A percentile compares a stretch with the other conserved stretches of the same genome.
Conservation (phyloP, 2,113 vertebrate species). For the Micronycteris hirsuta region DNA sequence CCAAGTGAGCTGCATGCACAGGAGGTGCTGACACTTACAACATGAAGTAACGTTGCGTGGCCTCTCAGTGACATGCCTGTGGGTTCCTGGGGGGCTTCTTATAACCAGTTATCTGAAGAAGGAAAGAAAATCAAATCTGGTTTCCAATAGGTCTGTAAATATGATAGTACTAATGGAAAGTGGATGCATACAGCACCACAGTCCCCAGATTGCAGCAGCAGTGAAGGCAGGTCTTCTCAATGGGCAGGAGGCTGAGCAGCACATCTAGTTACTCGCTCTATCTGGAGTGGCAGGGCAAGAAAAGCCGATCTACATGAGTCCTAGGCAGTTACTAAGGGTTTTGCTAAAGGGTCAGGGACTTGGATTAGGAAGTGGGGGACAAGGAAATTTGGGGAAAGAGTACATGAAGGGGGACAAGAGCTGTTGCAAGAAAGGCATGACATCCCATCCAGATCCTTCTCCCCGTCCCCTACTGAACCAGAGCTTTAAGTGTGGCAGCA, state of each 20-base stretch:
- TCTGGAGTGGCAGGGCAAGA: background rate
- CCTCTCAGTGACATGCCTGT: background rate
- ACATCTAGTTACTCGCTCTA: background rate
- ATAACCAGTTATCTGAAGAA: background rate
- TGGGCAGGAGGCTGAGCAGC: background rate
- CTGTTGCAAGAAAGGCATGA: background rate
- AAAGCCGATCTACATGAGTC: background rate
- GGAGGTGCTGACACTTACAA: background rate
- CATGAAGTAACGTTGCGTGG: background rate
- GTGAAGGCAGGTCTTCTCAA: background rate
- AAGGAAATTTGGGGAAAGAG: background rate
- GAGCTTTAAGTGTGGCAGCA: background rate
- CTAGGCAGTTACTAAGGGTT: background rate
- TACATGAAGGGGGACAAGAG: background rate
- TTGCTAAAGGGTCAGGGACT: background rate
- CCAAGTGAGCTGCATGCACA: background rate
- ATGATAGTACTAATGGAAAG: background rate
- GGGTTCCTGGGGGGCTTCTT: background rate
- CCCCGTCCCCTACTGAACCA: background rate
- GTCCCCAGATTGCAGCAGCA: background rate
- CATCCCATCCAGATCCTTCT: background rate
- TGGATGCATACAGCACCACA: background rate
- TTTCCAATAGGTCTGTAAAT: background rate
- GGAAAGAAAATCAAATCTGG: background rate
- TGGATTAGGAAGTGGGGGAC: background rate